Evolutionary conservation across 2,888 invertebrate species (phyloP), one percentile per base, ranked within the genome.

Genomic region (Syrista parreyssii): DNA sequence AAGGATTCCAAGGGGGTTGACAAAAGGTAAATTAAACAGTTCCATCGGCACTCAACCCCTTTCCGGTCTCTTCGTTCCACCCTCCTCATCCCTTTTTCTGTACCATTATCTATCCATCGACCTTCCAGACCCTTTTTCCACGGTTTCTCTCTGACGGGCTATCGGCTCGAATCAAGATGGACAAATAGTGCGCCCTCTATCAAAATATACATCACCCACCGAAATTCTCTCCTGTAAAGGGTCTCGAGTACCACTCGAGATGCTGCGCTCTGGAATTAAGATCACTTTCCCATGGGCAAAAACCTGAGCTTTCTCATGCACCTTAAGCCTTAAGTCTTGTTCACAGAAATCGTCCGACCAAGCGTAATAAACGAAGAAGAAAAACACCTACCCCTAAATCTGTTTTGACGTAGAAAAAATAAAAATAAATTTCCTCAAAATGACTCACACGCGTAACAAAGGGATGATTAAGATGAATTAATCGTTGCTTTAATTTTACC

Each of bases 11-110:
- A 6, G 55, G 55, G 76, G 77, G 75, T 35, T 76, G 74, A 87
- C 84, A 86, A 87, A 83, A 81, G 79, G 82, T 81, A 83, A 86
- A 86, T 86, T 86, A 85, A 86, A 86, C 85, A 84, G 85, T 83
- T 84, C 83, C 84, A 85, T 83, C 80, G 85, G 79, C 76, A 75
- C 78, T 79, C 80, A 81, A 82, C 80, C 82, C 55, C 85, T 82
- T 84, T 81, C 80, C 75, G 34, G 30, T 74, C 55, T 55, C 55
- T 80, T 73, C 79, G 36, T 1, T 74, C 35, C 74, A 79, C 74
- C 79, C 83, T 82, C 74, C 80, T 81, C 15, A 3, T 12, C 15
- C 6, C 40, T 2, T 78, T 31, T 34, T 72, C 79, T 68, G 81
- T 73, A 80, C 78, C 83, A 86, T 85, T 85, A 85, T 85, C 84